Percentiles rank a stretch among this genome's conserved stretches.
phyloP scores from a whole-genome alignment of 2,797 vertebrate species.

The Hylomyscus alleni region DNA sequence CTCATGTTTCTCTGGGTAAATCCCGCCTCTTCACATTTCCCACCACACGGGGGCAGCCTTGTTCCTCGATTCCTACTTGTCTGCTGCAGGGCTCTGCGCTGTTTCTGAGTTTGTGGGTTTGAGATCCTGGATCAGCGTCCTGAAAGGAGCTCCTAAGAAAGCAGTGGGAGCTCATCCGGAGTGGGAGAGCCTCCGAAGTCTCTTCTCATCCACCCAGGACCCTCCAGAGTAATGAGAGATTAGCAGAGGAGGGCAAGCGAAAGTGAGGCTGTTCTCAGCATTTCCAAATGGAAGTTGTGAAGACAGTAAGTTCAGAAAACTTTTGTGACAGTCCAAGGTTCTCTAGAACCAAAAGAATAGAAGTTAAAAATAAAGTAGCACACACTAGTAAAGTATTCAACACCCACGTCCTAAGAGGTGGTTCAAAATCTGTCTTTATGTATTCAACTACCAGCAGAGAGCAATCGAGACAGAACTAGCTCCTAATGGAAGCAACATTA shows the following conservation, averaged over 20 bases:
- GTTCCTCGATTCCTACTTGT: background rate
- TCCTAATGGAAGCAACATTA: background rate
- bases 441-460: constrained; percentile 8
- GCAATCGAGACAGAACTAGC: background rate
- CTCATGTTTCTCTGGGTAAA: background rate
- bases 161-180: background rate
- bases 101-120: background rate
- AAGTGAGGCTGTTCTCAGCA: background rate
- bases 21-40: background rate
- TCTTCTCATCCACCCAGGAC: background rate
- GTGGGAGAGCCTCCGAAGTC: background rate
- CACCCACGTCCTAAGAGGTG: background rate
- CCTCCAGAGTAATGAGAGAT: background rate
- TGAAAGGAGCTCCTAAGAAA: background rate
- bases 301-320: background rate
- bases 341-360: background rate
- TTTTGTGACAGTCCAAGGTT: background rate
- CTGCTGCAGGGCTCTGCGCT: background rate
- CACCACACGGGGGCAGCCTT: constrained; percentile 85
- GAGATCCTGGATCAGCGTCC: background rate
- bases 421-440: constrained; percentile 9
- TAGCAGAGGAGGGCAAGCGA: background rate
- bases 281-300: background rate
- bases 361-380: constrained; percentile 28
- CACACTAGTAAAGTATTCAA: background rate